Evolutionary conservation across 1,140 invertebrate species (phyloP), one percentile per base, ranked within the genome.

Genomic region (Tetraneura akinire): DNA sequence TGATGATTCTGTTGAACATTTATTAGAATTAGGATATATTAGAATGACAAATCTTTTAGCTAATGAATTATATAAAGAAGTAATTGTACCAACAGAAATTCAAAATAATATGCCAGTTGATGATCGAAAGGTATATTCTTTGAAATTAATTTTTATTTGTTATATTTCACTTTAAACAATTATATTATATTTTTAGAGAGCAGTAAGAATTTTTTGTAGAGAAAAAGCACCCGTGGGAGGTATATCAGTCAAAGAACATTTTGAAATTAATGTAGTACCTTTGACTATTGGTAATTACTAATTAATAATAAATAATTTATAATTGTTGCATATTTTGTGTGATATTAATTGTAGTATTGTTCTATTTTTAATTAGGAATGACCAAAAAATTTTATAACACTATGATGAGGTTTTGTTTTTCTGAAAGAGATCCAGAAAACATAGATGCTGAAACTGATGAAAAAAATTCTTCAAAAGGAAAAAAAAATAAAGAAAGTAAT

Each of bases 341-440:
- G n/a, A n/a, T n/a, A n/a, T n/a, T n/a, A n/a, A 47, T 3, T 10
- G 0, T 68, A 68, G 23, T 49, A 29, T 26, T 62, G 78, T 42
- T 42, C 76, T 23, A 8, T 37, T 57, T 80, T 45, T 49, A 47
- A 42, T 66, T 84, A 94, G 91, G 91, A 73, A 87, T 99, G 47
- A 99, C 97, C 0, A 96, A 97, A 86, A 96, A 97, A 85, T 98
- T 99, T 86, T 99, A 96, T 87, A 95, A 94, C 84, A 98, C 94
- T 14, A 97, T 99, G 93, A 89, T 99, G 83, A 95, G 94, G 85
- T 99, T 98, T 86, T 99, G 97, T 85, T 99, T 99, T 86, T 97
- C 97, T n/a, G 96, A 96, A 86, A 91, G 96, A 82, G 94, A 96
- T 86, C 92, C 93, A 1, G 94, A 94, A 81, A 90, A 89, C 37